Evolutionary conservation across 2,797 vertebrate species (phyloP).

Genomic region (Sciaenops ocellatus): DNA sequence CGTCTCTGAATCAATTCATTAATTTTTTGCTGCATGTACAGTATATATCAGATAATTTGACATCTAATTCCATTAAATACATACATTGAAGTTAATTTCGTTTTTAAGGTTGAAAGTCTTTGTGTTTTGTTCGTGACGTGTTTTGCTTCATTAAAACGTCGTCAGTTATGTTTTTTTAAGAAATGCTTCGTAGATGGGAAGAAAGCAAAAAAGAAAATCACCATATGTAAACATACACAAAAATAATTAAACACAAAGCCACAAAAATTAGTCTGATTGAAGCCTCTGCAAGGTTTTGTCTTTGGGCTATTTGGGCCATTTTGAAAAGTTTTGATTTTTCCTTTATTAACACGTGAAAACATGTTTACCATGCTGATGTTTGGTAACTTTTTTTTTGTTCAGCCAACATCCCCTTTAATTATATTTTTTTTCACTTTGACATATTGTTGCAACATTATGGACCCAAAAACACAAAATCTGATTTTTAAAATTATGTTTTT

Average conservation of each 20-base stretch:
- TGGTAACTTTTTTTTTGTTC: too few relatives aligned
- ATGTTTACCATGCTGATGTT: too few relatives aligned
- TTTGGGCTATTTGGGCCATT: not conserved
- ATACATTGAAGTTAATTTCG: not conserved
- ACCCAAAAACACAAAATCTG: too few relatives aligned
- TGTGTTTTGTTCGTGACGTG: not conserved
- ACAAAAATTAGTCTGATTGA: not conserved
- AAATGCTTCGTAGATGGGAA: not conserved
- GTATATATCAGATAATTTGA: not conserved
- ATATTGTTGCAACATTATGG: too few relatives aligned
- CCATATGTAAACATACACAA: not conserved
- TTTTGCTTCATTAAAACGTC: not conserved
- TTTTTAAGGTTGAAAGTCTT: not conserved
- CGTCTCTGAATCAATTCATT: not conserved
- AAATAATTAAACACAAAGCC: not conserved
- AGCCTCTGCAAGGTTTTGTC: not conserved
- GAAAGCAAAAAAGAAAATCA: not conserved
- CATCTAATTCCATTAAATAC: not conserved
- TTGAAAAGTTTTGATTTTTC: too few relatives aligned
- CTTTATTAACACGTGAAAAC: too few relatives aligned
- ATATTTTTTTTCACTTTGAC: too few relatives aligned
- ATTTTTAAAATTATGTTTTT: too few relatives aligned
- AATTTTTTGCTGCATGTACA: not conserved
- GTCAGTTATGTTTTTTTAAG: not conserved
- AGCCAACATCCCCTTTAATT: too few relatives aligned